Evolutionary conservation across 2,797 vertebrate genomes (phyloP).

Genomic region (Acanthurus tractus): DNA sequence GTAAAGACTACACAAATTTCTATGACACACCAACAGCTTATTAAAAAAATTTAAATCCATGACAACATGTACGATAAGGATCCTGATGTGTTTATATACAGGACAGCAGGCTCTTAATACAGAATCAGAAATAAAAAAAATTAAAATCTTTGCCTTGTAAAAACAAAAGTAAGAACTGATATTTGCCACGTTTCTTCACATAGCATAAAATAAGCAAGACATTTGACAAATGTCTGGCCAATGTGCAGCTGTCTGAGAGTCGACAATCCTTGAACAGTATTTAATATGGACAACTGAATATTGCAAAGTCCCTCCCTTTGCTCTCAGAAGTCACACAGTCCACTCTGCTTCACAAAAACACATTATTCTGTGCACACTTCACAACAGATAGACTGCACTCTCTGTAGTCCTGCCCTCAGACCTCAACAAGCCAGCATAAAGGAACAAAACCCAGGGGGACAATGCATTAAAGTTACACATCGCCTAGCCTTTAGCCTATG

Average conservation of each 20-base stretch:
- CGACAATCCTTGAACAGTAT: constrained; percentile 62
- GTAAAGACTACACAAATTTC: background rate
- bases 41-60: background rate
- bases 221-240: constrained; percentile 62
- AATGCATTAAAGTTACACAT: constrained; percentile 21
- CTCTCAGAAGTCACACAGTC: constrained; percentile 86
- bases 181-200: background rate
- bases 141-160: background rate
- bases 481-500: background rate
- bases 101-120: constrained; percentile 84
- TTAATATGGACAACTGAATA: constrained; percentile 74
- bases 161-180: constrained; percentile 9
- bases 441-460: constrained; percentile 31
- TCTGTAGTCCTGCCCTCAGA: constrained; percentile 57
- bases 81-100: constrained; percentile 90
- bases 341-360: constrained; percentile 90
- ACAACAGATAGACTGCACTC: constrained; percentile 87
- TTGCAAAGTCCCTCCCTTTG: constrained; percentile 84
- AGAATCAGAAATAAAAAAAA: background rate
- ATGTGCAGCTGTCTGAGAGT: constrained; percentile 78
- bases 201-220: constrained; percentile 73
- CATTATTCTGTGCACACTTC: constrained; percentile 91
- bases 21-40: background rate
- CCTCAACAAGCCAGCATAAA: constrained; percentile 42
- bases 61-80: constrained; percentile 84